These are phyloP conservation scores for Acromyrmex charruanus DNA, from an alignment of 1,140 invertebrate species.

Conservation along the genomic window DNA sequence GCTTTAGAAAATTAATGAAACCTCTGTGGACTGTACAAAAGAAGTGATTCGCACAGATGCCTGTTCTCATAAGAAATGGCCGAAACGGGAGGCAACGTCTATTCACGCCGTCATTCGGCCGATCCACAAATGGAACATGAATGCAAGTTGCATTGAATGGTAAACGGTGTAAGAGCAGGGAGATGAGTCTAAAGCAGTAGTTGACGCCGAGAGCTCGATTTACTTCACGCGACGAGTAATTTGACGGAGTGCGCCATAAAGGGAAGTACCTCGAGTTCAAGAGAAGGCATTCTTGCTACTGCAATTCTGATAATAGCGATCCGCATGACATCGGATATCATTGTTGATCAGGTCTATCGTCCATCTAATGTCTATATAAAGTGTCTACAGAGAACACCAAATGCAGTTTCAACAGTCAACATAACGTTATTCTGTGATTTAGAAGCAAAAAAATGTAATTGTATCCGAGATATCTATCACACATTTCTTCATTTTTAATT, in stretches of 20 bases:
- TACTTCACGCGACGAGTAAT: conserved; percentile 56
- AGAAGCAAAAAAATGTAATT: neutral
- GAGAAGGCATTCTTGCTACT: conserved; percentile 17
- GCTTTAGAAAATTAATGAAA: conserved; percentile 6
- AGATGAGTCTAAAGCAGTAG: conserved; percentile 57
- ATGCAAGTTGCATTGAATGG: conserved; percentile 49
- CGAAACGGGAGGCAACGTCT: conserved; percentile 19
- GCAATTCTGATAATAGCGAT: conserved; percentile 58
- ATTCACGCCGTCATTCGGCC: conserved; percentile 17
- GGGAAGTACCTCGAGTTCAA: conserved; percentile 35
- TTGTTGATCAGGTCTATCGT: conserved; percentile 44
- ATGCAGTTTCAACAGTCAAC: conserved; percentile 1
- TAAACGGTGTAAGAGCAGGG: conserved; percentile 39
- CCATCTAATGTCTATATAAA: neutral
- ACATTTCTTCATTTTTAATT: conserved; percentile 1
- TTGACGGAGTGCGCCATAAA: conserved; percentile 57
- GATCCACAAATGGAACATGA: conserved; percentile 47
- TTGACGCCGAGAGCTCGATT: conserved; percentile 48
- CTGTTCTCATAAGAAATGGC: conserved; percentile 45
- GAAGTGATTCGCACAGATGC: neutral
- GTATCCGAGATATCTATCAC: neutral
- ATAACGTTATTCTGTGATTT: neutral
- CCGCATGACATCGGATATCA: conserved; percentile 45
- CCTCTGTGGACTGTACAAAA: neutral
- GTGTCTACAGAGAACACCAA: neutral